Percentiles rank a stretch among this genome's conserved stretches.
These are phyloP conservation scores for Exaiptasia diaphana DNA, from an alignment of 64 coral and sea anemone genomes.

Conservation along the genomic window DNA sequence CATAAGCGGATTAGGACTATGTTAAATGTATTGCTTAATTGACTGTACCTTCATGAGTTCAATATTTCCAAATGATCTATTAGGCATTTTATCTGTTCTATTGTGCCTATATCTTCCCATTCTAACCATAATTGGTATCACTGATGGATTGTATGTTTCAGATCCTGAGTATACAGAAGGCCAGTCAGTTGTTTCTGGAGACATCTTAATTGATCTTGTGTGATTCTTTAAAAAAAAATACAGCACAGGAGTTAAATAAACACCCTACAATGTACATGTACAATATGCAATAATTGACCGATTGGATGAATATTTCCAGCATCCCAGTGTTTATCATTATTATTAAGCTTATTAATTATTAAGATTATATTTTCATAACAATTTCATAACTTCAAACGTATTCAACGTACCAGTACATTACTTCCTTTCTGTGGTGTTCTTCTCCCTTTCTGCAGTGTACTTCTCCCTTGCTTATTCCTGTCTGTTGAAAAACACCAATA, in stretches of 20 bases:
- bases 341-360: neutral
- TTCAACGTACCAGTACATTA: too few species aligned
- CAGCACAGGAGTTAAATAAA: too few species aligned
- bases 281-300: neutral
- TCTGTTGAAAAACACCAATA: neutral
- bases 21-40: too few species aligned
- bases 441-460: too few species aligned
- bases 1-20: too few species aligned
- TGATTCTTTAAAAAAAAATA: conserved; percentile 45
- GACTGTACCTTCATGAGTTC: conserved; percentile 55
- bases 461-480: neutral
- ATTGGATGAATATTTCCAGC: neutral
- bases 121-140: conserved; percentile 74
- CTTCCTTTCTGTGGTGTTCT: too few species aligned
- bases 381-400: too few species aligned
- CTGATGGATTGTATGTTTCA: conserved; percentile 65
- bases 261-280: neutral
- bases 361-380: neutral
- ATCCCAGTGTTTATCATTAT: neutral
- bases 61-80: conserved; percentile 41
- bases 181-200: conserved; percentile 72
- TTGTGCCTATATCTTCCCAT: conserved; percentile 95
- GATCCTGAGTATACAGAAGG: conserved; percentile 82
- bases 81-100: conserved; percentile 2
- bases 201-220: conserved; percentile 51